These are phyloP conservation scores for Saxidomus purpurata DNA, from an alignment of 1,140 invertebrate genomes.

Conservation along the genomic window DNA sequence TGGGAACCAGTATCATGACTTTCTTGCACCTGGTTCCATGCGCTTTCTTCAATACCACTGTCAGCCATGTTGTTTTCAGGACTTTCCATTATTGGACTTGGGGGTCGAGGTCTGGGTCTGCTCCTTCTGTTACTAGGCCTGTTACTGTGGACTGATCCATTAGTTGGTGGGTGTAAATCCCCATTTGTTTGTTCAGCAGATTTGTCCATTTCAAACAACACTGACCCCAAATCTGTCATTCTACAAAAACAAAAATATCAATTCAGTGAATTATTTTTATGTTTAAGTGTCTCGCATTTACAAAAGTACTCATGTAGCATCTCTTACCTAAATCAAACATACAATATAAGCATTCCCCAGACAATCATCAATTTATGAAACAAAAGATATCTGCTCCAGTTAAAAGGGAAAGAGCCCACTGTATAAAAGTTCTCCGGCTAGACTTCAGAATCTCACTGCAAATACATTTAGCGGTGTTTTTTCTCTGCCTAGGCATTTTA, in stretches of 20 bases:
- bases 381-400: no score
- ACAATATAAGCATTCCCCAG: no score
- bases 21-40: not conserved
- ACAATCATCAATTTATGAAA: no score
- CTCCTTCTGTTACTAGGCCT: not conserved
- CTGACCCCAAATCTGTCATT: constrained; percentile 86
- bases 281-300: no score
- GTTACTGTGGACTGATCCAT: not conserved
- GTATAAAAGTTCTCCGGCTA: no score
- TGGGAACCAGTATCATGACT: not conserved
- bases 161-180: not conserved
- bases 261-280: not conserved
- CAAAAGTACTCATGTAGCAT: no score
- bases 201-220: constrained; percentile 16
- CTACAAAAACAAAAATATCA: constrained; percentile 69
- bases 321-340: no score
- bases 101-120: not conserved
- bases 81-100: constrained; percentile 43
- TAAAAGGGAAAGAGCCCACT: no score
- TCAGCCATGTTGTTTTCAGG: constrained; percentile 48
- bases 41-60: constrained; percentile 21
- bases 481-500: no score
- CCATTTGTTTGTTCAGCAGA: not conserved
- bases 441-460: no score
- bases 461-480: no score